phyloP scores from a whole-genome alignment of 2,888 invertebrate species.

The Spisula solida region DNA sequence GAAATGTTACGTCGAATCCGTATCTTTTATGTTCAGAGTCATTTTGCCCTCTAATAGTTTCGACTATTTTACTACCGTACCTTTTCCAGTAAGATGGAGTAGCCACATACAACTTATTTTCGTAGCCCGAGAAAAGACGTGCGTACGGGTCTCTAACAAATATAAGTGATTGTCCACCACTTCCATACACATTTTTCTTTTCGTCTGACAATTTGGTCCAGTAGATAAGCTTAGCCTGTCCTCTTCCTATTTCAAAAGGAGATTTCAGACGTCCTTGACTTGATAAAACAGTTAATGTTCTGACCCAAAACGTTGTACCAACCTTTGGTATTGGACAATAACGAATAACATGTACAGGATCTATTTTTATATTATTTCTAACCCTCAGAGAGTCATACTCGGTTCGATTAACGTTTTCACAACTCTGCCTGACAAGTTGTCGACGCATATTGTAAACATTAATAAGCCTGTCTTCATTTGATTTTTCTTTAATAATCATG shows the following conservation, averaged over 20 bases:
- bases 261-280: not conserved
- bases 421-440: not conserved
- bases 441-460: not conserved
- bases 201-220: not conserved
- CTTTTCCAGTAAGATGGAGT: constrained; percentile 74
- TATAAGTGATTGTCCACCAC: constrained; percentile 68
- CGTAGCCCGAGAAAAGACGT: constrained; percentile 77
- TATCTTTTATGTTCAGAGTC: constrained; percentile 54
- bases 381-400: not conserved
- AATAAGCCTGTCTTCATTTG: too few species aligned
- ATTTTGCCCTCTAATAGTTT: constrained; percentile 54
- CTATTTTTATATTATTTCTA: not conserved
- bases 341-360: constrained; percentile 32
- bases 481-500: too few species aligned
- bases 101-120: constrained; percentile 78
- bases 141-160: constrained; percentile 80
- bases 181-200: not conserved
- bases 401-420: not conserved
- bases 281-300: constrained; percentile 57
- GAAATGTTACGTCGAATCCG: constrained; percentile 79
- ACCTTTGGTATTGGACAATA: constrained; percentile 69
- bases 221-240: not conserved
- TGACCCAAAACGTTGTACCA: constrained; percentile 64
- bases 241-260: constrained; percentile 51
- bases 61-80: constrained; percentile 69